These are phyloP conservation scores for Lasioglossum oenotherae DNA, from an alignment of 2,888 invertebrate genomes.

Conservation along the genomic window DNA sequence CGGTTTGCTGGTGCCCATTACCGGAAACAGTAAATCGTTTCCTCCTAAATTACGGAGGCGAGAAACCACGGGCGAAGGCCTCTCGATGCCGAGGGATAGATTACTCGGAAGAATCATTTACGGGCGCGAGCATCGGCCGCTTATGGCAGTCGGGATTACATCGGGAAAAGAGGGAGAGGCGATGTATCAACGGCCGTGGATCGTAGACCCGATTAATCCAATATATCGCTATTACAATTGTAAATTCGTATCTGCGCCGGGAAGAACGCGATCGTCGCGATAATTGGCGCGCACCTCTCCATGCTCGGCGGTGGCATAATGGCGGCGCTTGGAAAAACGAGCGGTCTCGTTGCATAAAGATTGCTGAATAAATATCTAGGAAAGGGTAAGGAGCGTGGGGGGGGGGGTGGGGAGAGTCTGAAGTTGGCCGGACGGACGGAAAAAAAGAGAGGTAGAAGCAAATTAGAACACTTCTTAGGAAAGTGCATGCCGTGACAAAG, in stretches of 20 bases:
- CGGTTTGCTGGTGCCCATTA: constrained; percentile 61
- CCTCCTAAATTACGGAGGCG: constrained; percentile 74
- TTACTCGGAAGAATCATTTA: constrained; percentile 34
- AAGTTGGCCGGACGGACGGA: background rate
- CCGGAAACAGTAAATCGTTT: constrained; percentile 78
- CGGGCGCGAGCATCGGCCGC: constrained; percentile 21
- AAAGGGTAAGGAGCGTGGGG: background rate
- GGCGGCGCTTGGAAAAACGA: constrained; percentile 11
- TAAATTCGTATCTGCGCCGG: constrained; percentile 25
- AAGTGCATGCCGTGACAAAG: constrained; percentile 56
- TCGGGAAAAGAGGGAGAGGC: background rate
- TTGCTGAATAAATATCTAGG: background rate
- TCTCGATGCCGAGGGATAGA: constrained; percentile 41
- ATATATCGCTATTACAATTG: constrained; percentile 41
- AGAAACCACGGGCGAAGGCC: constrained; percentile 57
- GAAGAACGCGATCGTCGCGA: constrained; percentile 35
- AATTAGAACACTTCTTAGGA: constrained; percentile 35
- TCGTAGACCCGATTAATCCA: constrained; percentile 1
- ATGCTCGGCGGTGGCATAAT: constrained; percentile 7
- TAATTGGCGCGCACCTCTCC: constrained; percentile 25
- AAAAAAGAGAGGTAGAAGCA: constrained; percentile 3
- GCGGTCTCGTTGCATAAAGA: background rate
- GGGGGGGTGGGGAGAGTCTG: background rate
- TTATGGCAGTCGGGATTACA: constrained; percentile 8
- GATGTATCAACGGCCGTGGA: background rate